A percentile compares a stretch with the other conserved stretches of the same genome.
Evolutionary conservation across 2,888 invertebrate species (phyloP).

Genomic region (Andrena praecox): DNA sequence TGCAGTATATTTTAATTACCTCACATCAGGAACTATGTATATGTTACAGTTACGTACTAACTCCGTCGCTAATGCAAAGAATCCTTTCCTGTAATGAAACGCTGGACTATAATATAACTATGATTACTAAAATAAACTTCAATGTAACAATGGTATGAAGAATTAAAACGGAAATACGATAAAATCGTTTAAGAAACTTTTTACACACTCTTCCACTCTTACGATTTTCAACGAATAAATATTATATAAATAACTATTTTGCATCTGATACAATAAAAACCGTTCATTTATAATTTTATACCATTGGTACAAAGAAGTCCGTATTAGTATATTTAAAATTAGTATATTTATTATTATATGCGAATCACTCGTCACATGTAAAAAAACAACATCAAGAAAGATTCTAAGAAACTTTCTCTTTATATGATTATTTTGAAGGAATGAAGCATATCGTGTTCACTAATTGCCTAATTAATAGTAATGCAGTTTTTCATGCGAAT

Average conservation of each 20-base stretch:
- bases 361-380: slow-evolving; percentile 36
- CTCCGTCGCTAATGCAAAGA: slow-evolving; percentile 33
- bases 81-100: slow-evolving; percentile 72
- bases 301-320: slow-evolving; percentile 72
- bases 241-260: slow-evolving; percentile 36
- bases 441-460: slow-evolving; percentile 24
- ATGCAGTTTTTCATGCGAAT: slow-evolving; percentile 24
- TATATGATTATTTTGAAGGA: slow-evolving; percentile 24
- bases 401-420: slow-evolving; percentile 12
- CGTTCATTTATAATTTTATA: slow-evolving; percentile 69
- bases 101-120: slow-evolving; percentile 71
- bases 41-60: not conserved
- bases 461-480: slow-evolving; percentile 20
- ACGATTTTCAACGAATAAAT: slow-evolving; percentile 7
- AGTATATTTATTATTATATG: slow-evolving; percentile 31
- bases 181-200: slow-evolving; percentile 37
- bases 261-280: slow-evolving; percentile 38
- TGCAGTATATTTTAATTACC: not conserved
- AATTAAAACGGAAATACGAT: slow-evolving; percentile 44
- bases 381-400: slow-evolving; percentile 26
- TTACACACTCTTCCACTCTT: not conserved
- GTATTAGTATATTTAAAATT: slow-evolving; percentile 48
- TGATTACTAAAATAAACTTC: slow-evolving; percentile 62
- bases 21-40: too few relatives aligned
- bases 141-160: slow-evolving; percentile 75